These are phyloP conservation scores for Chroicocephalus ridibundus DNA, from an alignment of 2,113 vertebrate genomes.

Conservation along the genomic window DNA sequence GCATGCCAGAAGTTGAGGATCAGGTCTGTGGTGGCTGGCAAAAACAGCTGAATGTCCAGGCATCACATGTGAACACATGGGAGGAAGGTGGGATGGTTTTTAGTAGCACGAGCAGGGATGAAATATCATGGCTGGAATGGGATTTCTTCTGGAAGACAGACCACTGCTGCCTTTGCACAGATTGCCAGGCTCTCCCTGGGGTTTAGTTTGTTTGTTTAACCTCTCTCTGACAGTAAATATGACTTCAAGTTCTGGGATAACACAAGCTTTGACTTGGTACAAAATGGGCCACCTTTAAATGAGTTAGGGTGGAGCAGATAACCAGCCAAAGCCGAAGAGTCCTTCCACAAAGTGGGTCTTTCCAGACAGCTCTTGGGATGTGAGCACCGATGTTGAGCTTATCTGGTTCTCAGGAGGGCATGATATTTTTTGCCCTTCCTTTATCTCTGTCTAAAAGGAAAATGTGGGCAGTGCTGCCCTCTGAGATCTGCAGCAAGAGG, in stretches of 20 bases:
- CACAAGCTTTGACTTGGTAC: background rate
- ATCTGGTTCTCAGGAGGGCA: background rate
- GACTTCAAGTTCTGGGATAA: background rate
- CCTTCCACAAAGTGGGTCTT: background rate
- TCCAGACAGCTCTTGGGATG: background rate
- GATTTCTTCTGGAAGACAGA: background rate
- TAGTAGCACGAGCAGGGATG: background rate
- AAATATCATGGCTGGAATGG: background rate
- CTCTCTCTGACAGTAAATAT: background rate
- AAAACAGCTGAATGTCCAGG: background rate
- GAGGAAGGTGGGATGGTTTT: background rate
- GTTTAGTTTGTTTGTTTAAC: conserved; percentile 8
- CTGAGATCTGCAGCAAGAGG: background rate
- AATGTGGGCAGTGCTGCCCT: background rate
- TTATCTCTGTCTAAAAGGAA: conserved; percentile 21
- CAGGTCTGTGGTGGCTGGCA: background rate
- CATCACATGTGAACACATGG: background rate
- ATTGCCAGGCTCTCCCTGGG: background rate
- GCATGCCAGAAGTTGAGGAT: background rate
- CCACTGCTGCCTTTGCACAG: background rate
- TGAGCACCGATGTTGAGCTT: background rate
- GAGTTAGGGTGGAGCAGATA: background rate
- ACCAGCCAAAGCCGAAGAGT: background rate
- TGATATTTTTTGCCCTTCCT: background rate
- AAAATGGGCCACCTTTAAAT: background rate